Evolutionary conservation across 1,140 invertebrate genomes (phyloP).

Genomic region (Orchestia grillus): DNA sequence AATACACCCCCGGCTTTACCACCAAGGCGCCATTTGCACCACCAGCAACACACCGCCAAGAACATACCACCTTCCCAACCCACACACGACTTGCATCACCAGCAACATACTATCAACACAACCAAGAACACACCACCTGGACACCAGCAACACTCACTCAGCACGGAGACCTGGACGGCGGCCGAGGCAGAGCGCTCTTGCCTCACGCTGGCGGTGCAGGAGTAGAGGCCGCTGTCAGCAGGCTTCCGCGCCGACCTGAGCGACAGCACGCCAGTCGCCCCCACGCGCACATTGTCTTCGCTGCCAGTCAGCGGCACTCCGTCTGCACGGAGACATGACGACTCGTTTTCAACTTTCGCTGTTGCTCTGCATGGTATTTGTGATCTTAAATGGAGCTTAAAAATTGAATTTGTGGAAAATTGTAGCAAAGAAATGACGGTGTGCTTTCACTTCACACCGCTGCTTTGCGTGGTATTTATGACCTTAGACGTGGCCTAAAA

Average conservation of each 20-base stretch:
- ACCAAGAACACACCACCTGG: not conserved
- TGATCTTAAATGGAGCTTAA: too few relatives aligned
- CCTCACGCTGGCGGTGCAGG: conserved; percentile 57
- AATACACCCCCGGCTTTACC: too few relatives aligned
- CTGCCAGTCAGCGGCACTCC: not conserved
- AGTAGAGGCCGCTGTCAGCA: conserved; percentile 54
- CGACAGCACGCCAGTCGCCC: not conserved
- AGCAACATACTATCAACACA: not conserved
- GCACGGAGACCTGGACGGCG: conserved; percentile 53
- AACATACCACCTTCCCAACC: too few relatives aligned
- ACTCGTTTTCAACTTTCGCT: not conserved
- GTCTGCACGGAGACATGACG: not conserved
- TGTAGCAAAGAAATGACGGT: too few relatives aligned
- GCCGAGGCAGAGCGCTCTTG: conserved; percentile 50
- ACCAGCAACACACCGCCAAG: too few relatives aligned
- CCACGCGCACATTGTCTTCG: conserved; percentile 33
- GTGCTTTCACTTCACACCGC: too few relatives aligned
- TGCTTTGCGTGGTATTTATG: too few relatives aligned
- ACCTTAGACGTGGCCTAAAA: too few relatives aligned
- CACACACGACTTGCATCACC: too few relatives aligned
- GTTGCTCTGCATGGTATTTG: not conserved
- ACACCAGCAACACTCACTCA: conserved; percentile 20
- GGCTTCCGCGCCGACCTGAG: conserved; percentile 36
- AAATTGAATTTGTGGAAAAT: too few relatives aligned
- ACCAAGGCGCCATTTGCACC: too few relatives aligned